A percentile compares a stretch with the other conserved stretches of the same genome.
Conservation (phyloP, 2,113 vertebrate species). For the Podarcis cretensis region DNA sequence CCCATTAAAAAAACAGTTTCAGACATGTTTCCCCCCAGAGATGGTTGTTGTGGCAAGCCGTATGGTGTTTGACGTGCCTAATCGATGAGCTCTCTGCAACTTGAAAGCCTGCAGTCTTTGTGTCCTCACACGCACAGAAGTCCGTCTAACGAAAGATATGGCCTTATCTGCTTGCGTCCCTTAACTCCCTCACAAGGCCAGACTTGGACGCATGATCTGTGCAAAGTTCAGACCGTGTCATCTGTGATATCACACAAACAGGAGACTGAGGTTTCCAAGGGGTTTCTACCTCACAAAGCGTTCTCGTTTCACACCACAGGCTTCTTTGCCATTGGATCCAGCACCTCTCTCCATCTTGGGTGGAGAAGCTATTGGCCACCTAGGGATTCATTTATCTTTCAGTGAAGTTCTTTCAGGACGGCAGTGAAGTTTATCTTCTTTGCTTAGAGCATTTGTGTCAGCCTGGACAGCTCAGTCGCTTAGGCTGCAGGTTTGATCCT, state of each 20-base stretch:
- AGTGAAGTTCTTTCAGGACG: not conserved
- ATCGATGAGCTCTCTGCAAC: not conserved
- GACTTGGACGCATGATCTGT: not conserved
- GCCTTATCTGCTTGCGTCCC: not conserved
- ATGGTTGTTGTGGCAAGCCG: too few relatives aligned
- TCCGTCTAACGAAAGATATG: not conserved
- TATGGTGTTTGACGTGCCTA: not conserved
- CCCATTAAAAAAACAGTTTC: not conserved
- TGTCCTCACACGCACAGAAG: not conserved
- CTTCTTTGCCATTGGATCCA: not conserved
- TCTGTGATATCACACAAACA: not conserved
- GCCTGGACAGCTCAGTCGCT: too few relatives aligned
- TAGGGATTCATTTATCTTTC: not conserved
- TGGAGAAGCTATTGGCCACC: not conserved
- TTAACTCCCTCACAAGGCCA: not conserved
- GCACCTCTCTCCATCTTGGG: not conserved
- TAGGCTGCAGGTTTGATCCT: too few relatives aligned
- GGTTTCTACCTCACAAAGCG: not conserved
- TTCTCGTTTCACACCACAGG: not conserved
- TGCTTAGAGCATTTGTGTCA: too few relatives aligned
- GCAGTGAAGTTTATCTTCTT: not conserved
- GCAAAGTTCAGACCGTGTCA: conserved; percentile 10
- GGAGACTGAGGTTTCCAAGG: not conserved
- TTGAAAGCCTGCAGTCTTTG: not conserved
- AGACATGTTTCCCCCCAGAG: not conserved